These are phyloP conservation scores for Proterorhinus semilunaris DNA, from an alignment of 2,113 vertebrate genomes.

Conservation along the genomic window DNA sequence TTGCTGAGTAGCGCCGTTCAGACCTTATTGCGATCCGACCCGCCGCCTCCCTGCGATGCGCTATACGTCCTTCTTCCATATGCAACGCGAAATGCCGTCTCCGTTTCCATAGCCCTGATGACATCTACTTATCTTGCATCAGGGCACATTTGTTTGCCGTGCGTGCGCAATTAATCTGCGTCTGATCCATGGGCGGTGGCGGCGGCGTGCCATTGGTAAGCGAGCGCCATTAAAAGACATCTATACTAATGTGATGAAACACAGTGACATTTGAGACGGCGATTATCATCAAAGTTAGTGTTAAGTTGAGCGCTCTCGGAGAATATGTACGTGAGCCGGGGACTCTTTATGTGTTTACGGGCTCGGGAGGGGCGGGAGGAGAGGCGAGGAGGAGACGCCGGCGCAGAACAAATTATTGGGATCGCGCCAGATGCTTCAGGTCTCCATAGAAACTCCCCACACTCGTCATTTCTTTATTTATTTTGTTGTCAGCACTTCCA, in stretches of 20 bases:
- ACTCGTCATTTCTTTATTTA: conserved; percentile 74
- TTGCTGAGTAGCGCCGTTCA: conserved; percentile 37
- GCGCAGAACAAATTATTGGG: conserved; percentile 71
- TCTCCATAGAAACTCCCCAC: conserved; percentile 77
- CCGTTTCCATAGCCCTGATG: conserved; percentile 1
- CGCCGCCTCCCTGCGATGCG: conserved; percentile 10
- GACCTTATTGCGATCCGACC: conserved; percentile 19
- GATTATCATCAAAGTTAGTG: conserved; percentile 44
- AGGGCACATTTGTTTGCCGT: background rate
- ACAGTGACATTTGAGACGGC: conserved; percentile 27
- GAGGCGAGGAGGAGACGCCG: conserved; percentile 37
- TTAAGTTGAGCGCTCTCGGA: conserved; percentile 10
- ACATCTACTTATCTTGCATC: conserved; percentile 12
- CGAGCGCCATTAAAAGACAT: conserved; percentile 5
- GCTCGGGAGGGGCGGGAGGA: conserved; percentile 24
- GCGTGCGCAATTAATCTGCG: background rate
- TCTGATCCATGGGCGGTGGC: background rate
- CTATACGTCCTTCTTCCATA: conserved; percentile 1
- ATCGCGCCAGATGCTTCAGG: conserved; percentile 76
- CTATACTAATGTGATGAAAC: conserved; percentile 11
- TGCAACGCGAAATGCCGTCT: background rate
- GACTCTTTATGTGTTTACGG: conserved; percentile 18
- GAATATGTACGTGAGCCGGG: conserved; percentile 5
- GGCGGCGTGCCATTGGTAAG: background rate
- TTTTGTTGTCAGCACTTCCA: conserved; percentile 76